Evolutionary conservation across 2,113 vertebrate species (phyloP), one percentile per base, ranked within the genome.

Genomic region (Syrrhaptes paradoxus): DNA sequence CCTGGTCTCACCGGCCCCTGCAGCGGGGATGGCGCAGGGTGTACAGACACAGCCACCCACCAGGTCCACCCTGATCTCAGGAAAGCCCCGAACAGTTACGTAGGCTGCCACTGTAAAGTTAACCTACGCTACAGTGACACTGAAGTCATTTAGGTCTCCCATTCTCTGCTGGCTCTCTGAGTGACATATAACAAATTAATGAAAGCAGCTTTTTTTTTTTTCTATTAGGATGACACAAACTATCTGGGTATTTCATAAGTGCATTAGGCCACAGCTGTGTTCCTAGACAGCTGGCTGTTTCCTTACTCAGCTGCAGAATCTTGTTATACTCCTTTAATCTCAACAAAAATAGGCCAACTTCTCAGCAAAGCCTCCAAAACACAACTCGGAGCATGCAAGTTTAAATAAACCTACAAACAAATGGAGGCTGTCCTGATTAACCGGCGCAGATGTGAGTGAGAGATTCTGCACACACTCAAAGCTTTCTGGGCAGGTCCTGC

Each of bases 101-200:
- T 28, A 1, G 0, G 36, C 55, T 13, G 2, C 1, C 0, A 45
- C 31, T 45, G n/a, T 36, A 31, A 43, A 1, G 4, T 31, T 26
- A 46, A n/a, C 41, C 54, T 20, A 4, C 0, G 1, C 29, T 73
- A 17, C 3, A 13, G 65, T 6, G 45, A 67, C 83, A 59, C 41
- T 58, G 62, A 26, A 51, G 55, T 31, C 48, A 48, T 57, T 52
- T 20, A 52, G 16, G 29, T 71, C 72, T 70, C 55, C 63, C 55
- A 5, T 26, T 65, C 49, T 52, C 65, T 62, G 34, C 24, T 85
- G 48, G 16, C 66, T 78, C 75, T 77, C 46, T 0, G 1, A 77
- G 31, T 25, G 62, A 52, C 2, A 1, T 29, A n/a, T 17, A 82
- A 67, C 36, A 86, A 54, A 43, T 24, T 31, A 52, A 45, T 6